Evolutionary conservation across 2,888 invertebrate species (phyloP).

Genomic region (Lissonota sp.): DNA sequence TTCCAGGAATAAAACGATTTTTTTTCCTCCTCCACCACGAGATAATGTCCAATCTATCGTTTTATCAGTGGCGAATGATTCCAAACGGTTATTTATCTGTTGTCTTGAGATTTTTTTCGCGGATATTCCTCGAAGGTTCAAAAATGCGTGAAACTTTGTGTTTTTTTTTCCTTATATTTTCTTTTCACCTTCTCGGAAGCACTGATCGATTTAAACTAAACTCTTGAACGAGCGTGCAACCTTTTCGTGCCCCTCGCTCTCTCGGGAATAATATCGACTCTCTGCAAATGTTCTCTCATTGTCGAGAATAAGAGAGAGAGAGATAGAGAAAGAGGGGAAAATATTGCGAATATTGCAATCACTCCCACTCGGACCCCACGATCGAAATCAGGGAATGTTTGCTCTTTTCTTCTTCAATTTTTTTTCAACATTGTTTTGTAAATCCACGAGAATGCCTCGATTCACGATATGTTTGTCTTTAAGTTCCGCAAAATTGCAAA

Average conservation of each 20-base stretch:
- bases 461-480: not conserved
- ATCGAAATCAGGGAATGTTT: conserved; percentile 46
- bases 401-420: not conserved
- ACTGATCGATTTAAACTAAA: conserved; percentile 63
- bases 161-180: conserved; percentile 19
- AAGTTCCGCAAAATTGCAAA: not conserved
- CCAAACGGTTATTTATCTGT: not conserved
- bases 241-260: conserved; percentile 37
- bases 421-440: conserved; percentile 31
- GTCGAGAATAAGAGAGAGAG: conserved; percentile 21
- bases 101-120: not conserved
- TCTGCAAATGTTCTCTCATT: conserved; percentile 24
- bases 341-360: conserved; percentile 1
- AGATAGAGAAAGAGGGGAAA: conserved; percentile 8
- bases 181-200: conserved; percentile 33
- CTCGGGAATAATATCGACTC: conserved; percentile 52
- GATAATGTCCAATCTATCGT: conserved; percentile 32
- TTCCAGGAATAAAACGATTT: not conserved
- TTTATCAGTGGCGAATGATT: conserved; percentile 34
- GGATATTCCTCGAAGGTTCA: not conserved
- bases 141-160: conserved; percentile 4
- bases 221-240: conserved; percentile 39
- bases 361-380: not conserved
- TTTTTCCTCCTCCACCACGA: not conserved
- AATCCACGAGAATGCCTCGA: conserved; percentile 38